Percentiles rank a stretch among this genome's conserved stretches.
phyloP scores from a whole-genome alignment of 2,113 vertebrate genomes.

The Carlito syrichta region DNA sequence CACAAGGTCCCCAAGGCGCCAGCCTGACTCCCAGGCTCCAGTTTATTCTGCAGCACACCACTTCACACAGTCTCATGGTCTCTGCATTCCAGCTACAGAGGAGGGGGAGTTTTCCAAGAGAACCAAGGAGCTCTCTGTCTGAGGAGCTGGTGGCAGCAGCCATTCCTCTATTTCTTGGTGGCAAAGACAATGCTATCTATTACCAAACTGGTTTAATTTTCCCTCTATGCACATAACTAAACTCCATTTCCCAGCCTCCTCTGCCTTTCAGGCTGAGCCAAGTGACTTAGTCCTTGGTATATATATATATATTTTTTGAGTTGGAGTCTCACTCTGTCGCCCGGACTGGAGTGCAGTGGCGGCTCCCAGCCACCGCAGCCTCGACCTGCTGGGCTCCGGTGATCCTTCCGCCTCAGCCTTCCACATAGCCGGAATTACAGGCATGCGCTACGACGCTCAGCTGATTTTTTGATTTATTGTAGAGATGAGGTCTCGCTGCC shows the following conservation, averaged over 20 bases:
- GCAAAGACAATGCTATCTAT: neutral
- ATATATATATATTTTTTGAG: too few species aligned
- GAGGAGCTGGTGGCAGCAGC: rapidly evolving
- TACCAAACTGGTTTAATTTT: neutral
- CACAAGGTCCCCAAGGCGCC: neutral
- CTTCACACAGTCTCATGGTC: rapidly evolving
- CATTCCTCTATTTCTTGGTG: rapidly evolving
- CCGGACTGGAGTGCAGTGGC: too few species aligned
- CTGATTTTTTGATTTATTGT: too few species aligned
- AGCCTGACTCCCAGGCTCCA: neutral
- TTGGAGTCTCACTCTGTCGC: too few species aligned
- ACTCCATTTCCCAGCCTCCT: neutral
- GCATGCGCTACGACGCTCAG: too few species aligned
- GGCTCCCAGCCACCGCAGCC: too few species aligned
- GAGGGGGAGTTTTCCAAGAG: rapidly evolving
- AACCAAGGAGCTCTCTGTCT: neutral
- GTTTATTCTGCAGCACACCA: neutral
- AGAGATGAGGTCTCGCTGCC: too few species aligned
- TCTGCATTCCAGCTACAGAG: neutral
- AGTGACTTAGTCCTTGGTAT: neutral
- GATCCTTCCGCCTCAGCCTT: too few species aligned
- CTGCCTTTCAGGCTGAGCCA: neutral
- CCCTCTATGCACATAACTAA: neutral
- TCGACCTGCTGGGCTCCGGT: too few species aligned
- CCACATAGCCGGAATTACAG: too few species aligned